Evolutionary conservation across 2,888 invertebrate species (phyloP).

Genomic region (Caradrina clavipalpis): DNA sequence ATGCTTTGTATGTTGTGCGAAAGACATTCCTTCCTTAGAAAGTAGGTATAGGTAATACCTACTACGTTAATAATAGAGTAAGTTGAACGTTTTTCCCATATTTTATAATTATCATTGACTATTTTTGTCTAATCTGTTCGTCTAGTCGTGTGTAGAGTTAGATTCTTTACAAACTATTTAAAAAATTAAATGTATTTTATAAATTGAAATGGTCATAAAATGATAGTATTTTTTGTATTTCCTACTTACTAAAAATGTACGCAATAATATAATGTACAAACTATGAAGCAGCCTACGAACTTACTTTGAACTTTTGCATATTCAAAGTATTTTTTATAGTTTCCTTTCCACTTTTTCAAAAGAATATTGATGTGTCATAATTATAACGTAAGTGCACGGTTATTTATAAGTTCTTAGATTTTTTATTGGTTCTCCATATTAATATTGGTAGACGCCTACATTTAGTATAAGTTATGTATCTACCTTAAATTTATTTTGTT

Average conservation of each 20-base stretch:
- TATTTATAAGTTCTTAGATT: slow-evolving; percentile 54
- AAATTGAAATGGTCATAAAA: slow-evolving; percentile 47
- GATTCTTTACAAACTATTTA: slow-evolving; percentile 50
- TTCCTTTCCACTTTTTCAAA: slow-evolving; percentile 33
- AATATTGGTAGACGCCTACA: slow-evolving; percentile 35
- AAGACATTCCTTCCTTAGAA: slow-evolving; percentile 74
- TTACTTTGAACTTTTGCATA: slow-evolving; percentile 10
- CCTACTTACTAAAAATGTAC: slow-evolving; percentile 20
- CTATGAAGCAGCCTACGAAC: slow-evolving; percentile 14
- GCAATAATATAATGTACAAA: slow-evolving; percentile 38
- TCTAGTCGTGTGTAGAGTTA: slow-evolving; percentile 67
- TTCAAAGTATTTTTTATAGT: slow-evolving; percentile 12
- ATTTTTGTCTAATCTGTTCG: slow-evolving; percentile 59
- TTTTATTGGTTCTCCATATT: slow-evolving; percentile 54
- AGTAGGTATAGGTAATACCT: slow-evolving; percentile 23
- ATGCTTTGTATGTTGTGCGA: slow-evolving; percentile 66
- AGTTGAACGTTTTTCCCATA: slow-evolving; percentile 43
- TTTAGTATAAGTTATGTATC: slow-evolving; percentile 51
- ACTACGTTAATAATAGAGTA: slow-evolving; percentile 49
- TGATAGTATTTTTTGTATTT: slow-evolving; percentile 52
- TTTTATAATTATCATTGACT: slow-evolving; percentile 37
- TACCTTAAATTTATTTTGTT: slow-evolving; percentile 64
- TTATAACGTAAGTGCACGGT: slow-evolving; percentile 56
- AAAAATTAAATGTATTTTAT: slow-evolving; percentile 41
- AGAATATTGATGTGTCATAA: slow-evolving; percentile 58